Evolutionary conservation across 2,888 invertebrate species (phyloP).

Genomic region (Acleris holmiana): DNA sequence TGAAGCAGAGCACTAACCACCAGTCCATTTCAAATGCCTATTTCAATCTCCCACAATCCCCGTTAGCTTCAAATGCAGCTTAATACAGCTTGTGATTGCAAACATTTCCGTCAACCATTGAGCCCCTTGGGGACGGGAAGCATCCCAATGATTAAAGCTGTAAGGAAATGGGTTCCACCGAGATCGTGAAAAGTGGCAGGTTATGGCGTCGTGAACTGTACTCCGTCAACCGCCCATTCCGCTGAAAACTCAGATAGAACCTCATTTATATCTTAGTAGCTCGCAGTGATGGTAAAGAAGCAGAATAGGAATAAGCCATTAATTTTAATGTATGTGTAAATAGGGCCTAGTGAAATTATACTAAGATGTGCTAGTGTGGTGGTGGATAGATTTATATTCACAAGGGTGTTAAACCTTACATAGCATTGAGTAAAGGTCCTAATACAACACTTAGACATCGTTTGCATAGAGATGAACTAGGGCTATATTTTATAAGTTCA

Average conservation of each 20-base stretch:
- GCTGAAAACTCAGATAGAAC: conserved; percentile 17
- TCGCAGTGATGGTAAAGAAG: neutral
- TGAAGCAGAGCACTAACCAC: neutral
- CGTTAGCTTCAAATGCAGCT: conserved; percentile 1
- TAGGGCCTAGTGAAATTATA: too few species aligned
- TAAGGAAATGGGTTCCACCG: conserved; percentile 20
- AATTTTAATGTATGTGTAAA: neutral
- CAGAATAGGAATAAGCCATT: neutral
- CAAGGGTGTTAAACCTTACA: too few species aligned
- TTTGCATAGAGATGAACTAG: too few species aligned
- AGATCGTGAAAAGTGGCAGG: conserved; percentile 13
- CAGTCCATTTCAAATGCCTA: neutral
- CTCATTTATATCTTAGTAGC: conserved; percentile 20
- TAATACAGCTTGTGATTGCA: neutral
- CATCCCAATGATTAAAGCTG: conserved; percentile 10
- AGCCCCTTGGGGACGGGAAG: conserved; percentile 11
- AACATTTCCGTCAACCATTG: conserved; percentile 3
- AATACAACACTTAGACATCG: too few species aligned
- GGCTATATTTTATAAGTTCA: too few species aligned
- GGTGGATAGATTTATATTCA: too few species aligned
- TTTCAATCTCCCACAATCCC: neutral
- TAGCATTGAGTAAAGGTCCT: too few species aligned
- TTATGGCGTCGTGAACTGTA: conserved; percentile 14
- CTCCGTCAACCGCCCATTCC: conserved; percentile 9
- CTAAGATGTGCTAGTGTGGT: too few species aligned